A percentile compares a stretch with the other conserved stretches of the same genome.
These are phyloP conservation scores for Hystrix brachyura DNA, from an alignment of 2,113 vertebrate species.

Conservation along the genomic window DNA sequence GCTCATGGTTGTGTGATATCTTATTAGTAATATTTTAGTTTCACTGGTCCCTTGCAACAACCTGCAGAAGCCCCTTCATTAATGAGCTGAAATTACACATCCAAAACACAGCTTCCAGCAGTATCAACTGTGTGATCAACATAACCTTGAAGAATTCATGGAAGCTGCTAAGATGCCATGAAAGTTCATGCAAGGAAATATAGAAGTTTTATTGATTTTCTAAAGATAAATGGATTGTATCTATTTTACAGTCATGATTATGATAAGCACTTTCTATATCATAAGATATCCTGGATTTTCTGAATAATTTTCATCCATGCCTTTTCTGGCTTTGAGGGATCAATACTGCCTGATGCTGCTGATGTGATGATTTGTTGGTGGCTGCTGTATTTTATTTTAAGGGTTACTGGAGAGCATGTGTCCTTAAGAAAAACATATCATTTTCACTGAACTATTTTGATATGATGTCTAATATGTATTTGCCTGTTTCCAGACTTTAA, in stretches of 20 bases:
- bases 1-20: background rate
- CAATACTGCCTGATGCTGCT: too few relatives aligned
- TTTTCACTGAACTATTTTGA: background rate
- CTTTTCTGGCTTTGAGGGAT: too few relatives aligned
- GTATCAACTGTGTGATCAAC: background rate
- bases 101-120: background rate
- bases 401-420: too few relatives aligned
- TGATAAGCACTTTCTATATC: too few relatives aligned
- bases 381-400: too few relatives aligned
- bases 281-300: too few relatives aligned
- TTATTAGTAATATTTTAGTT: background rate
- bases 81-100: background rate
- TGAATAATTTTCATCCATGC: too few relatives aligned
- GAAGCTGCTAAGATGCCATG: background rate
- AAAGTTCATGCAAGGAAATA: too few relatives aligned
- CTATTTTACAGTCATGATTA: too few relatives aligned
- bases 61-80: background rate
- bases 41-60: background rate
- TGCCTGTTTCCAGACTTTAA: constrained; percentile 32
- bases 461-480: background rate
- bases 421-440: background rate
- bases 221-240: too few relatives aligned
- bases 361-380: too few relatives aligned
- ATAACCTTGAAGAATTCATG: background rate
- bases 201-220: too few relatives aligned